Base-by-base conservation (phyloP, 2,888 invertebrate species). In the Orthosia gracilis region DNA sequence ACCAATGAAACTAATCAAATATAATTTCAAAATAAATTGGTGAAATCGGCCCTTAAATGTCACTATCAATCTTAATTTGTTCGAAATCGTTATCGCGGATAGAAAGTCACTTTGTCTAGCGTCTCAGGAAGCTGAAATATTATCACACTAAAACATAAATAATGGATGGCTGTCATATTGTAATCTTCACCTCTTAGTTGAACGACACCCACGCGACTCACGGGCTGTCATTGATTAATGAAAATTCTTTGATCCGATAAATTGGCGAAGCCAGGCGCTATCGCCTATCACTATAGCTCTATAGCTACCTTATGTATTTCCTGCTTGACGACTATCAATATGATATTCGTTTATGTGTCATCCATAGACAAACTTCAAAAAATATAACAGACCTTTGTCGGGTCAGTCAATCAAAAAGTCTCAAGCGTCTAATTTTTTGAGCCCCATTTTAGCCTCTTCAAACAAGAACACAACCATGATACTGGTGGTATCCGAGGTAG, bases 101-200 rank as follows among this genome's bases (percentile, higher is more conserved):
- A n/a, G 3, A n/a, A 18, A 45, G 59, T 45, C 59, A 45, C 21
- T 45, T 45, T 55, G 23, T 23, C 23, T 55, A 13, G 13, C 13
- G 23, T 15, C 55, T 15, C 21, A 55, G 21, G 50, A 72, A 52
- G 18, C 26, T 70, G 18, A 40, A 61, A 73, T 59, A 52, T 52
- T 47, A 59, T 59, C n/a, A 23, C n/a, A 52, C 11, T 52, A 23
- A 52, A 59, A 31, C 31, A 47, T 80, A 47, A 65, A 62, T 80
- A 77, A 73, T 80, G 61, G 55, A 31, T 79, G 47, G 31, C 61
- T 52, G 74, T 65, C 74, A 66, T 26, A 50, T n/a, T 47, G 13
- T 52, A 26, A 65, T 73, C 50, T 57, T 80, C 52, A 18, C 65
- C 52, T 55, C 61, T 80, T 80, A 80, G 73, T 73, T 26, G 18